Conservation (phyloP, 2,888 invertebrate genomes). For the Fragum sueziense region DNA sequence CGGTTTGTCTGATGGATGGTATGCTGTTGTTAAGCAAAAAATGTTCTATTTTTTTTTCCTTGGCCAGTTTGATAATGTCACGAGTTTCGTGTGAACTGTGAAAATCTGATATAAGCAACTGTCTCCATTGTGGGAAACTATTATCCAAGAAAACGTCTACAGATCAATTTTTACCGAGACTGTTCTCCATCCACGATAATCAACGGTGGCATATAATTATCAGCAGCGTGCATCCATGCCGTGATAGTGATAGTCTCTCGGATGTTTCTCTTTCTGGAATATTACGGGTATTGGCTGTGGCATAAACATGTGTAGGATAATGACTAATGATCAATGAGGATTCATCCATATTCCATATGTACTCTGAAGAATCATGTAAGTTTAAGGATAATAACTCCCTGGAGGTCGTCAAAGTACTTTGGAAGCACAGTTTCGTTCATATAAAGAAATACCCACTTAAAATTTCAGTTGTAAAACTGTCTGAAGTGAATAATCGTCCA, state of each 20-base stretch:
- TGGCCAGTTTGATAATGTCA: slow-evolving; percentile 15
- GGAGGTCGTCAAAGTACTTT: slow-evolving; percentile 18
- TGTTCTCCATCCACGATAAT: slow-evolving; percentile 35
- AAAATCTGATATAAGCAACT: slow-evolving; percentile 19
- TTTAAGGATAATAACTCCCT: background rate
- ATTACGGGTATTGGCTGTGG: slow-evolving; percentile 10
- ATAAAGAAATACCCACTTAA: no score
- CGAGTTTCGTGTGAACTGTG: slow-evolving; percentile 21
- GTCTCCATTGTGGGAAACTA: background rate
- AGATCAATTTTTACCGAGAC: slow-evolving; percentile 29
- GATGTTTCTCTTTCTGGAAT: slow-evolving; percentile 34
- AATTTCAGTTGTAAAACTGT: no score
- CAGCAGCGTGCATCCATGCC: slow-evolving; percentile 47
- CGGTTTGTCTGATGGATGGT: slow-evolving; percentile 12
- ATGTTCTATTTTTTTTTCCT: slow-evolving; percentile 4
- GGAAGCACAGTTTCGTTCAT: slow-evolving; percentile 1
- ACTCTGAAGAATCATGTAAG: background rate
- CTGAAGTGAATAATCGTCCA: no score
- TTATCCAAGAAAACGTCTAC: slow-evolving; percentile 14
- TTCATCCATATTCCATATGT: slow-evolving; percentile 46
- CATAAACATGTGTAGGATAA: slow-evolving; percentile 38
- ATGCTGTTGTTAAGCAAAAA: background rate
- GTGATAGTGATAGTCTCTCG: slow-evolving; percentile 36
- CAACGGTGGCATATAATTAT: slow-evolving; percentile 33
- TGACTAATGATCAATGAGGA: slow-evolving; percentile 32